Base-by-base conservation (phyloP, 2,888 invertebrate species). In the Corbicula japonica region DNA sequence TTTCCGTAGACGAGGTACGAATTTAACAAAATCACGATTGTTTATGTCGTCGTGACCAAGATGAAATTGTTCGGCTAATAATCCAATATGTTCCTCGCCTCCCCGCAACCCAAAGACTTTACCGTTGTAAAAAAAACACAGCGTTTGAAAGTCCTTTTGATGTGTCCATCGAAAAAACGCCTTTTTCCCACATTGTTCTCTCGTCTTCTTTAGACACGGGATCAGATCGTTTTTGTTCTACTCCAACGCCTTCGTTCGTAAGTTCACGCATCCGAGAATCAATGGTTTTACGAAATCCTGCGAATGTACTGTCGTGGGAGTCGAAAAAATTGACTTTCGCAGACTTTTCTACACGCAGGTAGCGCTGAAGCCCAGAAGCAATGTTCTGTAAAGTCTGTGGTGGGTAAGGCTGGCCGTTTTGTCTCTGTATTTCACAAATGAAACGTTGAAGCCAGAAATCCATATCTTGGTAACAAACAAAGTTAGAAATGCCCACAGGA, bases 91-190 rank as follows among this genome's bases (percentile, higher is more conserved):
- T 54, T 72, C 72, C 23, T 35, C n/a, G 46, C n/a, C 46, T 21
- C 72, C 72, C 15, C 72, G 32, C 23, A 72, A 63, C 4, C 65
- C 63, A 56, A 72, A 63, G 2, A 38, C 2, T 46, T 70, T 72
- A 1, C 72, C 63, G 56, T 72, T 72, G 46, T 70, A 70, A 50
- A 61, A 70, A 28, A 70, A n/a, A 70, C 8, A 60, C 61, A 26
- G 70, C 61, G 28, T 72, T 72, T 6, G 32, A 23, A 2, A 65
- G 23, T 4, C 72, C 63, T 5, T 4, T 28, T 4, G 72, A n/a
- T 26, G 56, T 54, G 6, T 63, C 21, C 44, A 61, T 44, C 1
- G 6, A n/a, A 30, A 72, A 72, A 26, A 72, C 72, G 15, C 72
- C 65, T 1, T 28, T 52, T 5, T 48, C 58, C 72, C 63, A 72